phyloP scores from a whole-genome alignment of 2,113 vertebrate genomes.

The Mastomys natalensis region DNA sequence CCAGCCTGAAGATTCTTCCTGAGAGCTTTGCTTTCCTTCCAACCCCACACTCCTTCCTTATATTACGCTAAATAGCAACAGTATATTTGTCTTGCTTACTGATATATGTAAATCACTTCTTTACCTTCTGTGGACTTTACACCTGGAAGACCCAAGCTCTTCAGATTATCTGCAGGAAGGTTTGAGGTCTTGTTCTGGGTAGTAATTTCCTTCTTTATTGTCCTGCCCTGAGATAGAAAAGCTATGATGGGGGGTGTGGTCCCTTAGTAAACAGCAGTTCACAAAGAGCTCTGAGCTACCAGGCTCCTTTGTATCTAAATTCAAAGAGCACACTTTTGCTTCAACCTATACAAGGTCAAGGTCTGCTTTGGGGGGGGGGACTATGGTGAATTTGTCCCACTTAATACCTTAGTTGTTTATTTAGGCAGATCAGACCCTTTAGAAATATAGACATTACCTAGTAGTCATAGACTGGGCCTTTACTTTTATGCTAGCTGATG shows the following conservation, averaged over 20 bases:
- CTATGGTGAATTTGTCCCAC: background rate
- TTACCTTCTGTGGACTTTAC: conserved; percentile 38
- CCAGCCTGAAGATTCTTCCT: background rate
- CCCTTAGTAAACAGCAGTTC: conserved; percentile 33
- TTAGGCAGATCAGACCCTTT: background rate
- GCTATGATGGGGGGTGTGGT: background rate
- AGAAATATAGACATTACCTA: conserved; percentile 27
- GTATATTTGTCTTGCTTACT: background rate
- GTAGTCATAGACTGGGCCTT: conserved; percentile 45
- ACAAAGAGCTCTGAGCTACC: background rate
- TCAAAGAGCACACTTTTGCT: conserved; percentile 18
- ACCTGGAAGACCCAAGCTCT: background rate
- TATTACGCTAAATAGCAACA: background rate
- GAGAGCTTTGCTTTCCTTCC: background rate
- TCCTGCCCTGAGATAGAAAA: conserved; percentile 29
- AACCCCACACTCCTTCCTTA: background rate
- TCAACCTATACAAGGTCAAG: background rate
- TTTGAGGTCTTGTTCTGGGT: conserved; percentile 39
- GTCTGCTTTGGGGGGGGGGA: background rate
- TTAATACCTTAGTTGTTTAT: background rate
- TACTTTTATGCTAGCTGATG: conserved; percentile 35
- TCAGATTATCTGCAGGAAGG: background rate
- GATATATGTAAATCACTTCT: conserved; percentile 30
- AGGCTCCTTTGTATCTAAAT: conserved; percentile 39
- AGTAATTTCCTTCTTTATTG: conserved; percentile 49